phyloP scores from a whole-genome alignment of 2,888 invertebrate species.

The Invenusta paracnida region DNA sequence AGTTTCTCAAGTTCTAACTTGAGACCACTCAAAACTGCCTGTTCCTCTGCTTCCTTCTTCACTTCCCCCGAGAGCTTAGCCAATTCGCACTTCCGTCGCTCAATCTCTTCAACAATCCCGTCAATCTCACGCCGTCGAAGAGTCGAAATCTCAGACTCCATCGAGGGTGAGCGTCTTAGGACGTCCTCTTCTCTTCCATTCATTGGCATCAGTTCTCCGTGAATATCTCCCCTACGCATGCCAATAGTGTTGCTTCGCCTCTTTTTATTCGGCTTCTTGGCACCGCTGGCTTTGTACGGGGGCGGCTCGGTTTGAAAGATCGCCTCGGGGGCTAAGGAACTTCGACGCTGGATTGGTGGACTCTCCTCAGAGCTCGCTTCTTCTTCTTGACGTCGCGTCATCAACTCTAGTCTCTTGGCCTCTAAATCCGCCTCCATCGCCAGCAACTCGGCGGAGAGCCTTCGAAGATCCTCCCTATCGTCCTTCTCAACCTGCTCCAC shows the following conservation, averaged over 20 bases:
- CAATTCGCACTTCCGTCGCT: conserved; percentile 43
- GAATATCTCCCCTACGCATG: too few species aligned
- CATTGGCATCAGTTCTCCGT: too few species aligned
- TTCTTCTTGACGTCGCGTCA: not conserved
- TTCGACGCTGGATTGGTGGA: not conserved
- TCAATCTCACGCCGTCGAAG: conserved; percentile 38
- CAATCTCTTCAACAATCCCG: conserved; percentile 39
- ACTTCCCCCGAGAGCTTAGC: conserved; percentile 44
- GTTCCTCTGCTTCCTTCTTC: conserved; percentile 43
- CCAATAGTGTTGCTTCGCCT: too few species aligned
- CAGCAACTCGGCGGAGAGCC: not conserved
- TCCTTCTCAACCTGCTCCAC: not conserved
- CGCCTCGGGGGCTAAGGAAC: too few species aligned
- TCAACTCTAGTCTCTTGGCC: not conserved
- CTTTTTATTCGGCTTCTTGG: too few species aligned
- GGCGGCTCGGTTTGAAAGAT: not conserved
- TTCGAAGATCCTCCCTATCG: not conserved
- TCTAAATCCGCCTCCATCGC: not conserved
- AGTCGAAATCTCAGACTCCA: not conserved
- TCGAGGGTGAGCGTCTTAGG: not conserved
- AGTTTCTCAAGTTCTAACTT: conserved; percentile 29
- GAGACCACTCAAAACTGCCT: conserved; percentile 35
- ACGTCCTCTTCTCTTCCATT: not conserved
- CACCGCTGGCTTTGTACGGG: not conserved
- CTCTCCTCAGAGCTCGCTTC: not conserved